phyloP scores from a whole-genome alignment of 2,797 vertebrate species.

The Babyrousa celebensis region DNA sequence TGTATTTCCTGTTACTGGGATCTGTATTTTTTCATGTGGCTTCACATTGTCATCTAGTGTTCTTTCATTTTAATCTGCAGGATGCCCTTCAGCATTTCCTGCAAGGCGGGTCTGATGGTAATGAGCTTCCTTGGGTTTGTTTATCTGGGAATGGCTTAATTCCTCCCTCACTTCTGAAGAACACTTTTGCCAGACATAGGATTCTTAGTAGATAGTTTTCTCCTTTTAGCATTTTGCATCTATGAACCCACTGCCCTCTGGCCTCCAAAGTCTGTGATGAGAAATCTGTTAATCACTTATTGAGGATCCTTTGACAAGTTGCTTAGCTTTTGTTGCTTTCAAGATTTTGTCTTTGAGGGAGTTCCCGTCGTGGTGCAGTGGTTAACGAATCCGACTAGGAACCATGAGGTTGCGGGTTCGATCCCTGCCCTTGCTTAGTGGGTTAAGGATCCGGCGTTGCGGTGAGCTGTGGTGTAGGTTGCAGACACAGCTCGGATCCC shows the following conservation, averaged over 20 bases:
- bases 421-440: too few relatives aligned
- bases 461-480: too few relatives aligned
- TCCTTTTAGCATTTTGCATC: neutral
- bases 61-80: neutral
- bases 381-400: too few relatives aligned
- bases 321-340: neutral
- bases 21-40: neutral
- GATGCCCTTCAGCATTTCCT: neutral
- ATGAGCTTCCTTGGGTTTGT: neutral
- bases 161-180: neutral
- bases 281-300: neutral
- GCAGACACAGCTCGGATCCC: too few relatives aligned
- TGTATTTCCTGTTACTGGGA: neutral
- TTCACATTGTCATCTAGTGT: neutral
- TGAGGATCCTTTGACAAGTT: neutral
- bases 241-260: neutral
- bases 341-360: neutral
- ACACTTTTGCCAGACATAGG: neutral
- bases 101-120: neutral
- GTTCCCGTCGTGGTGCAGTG: too few relatives aligned
- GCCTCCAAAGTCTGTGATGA: neutral
- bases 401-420: too few relatives aligned
- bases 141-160: constrained; percentile 10
- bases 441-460: too few relatives aligned
- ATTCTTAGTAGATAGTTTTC: neutral